Evolutionary conservation across 2,888 invertebrate species (phyloP).

Genomic region (Desoria tigrina): DNA sequence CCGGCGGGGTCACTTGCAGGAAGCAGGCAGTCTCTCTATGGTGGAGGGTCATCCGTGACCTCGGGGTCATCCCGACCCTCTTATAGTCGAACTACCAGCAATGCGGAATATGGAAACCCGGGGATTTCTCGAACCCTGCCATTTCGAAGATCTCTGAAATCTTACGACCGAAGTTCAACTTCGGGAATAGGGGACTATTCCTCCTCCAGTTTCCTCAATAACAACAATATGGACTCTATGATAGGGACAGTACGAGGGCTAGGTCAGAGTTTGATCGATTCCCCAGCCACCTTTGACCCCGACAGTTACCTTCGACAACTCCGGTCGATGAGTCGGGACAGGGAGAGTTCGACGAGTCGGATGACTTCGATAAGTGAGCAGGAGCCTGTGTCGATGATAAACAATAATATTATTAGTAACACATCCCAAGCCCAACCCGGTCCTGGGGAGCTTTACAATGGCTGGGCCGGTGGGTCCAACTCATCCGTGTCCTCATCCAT

Average conservation of each 20-base stretch:
- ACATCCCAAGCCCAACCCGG: not conserved
- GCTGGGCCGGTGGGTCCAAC: not conserved
- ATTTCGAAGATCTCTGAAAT: conserved; percentile 43
- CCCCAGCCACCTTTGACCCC: conserved; percentile 20
- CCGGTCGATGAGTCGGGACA: conserved; percentile 22
- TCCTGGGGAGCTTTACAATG: not conserved
- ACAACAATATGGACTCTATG: conserved; percentile 18
- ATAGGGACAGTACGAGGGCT: conserved; percentile 24
- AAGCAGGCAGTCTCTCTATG: not conserved
- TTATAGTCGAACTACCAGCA: conserved; percentile 45
- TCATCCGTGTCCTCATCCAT: not conserved
- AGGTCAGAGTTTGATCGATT: conserved; percentile 21
- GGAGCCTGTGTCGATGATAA: not conserved
- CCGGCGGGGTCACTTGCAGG: not conserved
- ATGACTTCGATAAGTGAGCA: conserved; percentile 14
- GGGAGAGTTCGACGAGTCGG: conserved; percentile 11
- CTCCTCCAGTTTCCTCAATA: not conserved
- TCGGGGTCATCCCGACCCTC: conserved; percentile 14
- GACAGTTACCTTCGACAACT: conserved; percentile 25
- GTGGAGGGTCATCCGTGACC: not conserved
- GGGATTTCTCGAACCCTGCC: conserved; percentile 37
- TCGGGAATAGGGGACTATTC: conserved; percentile 13
- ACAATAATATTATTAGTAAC: too few species aligned
- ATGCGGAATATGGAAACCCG: conserved; percentile 35
- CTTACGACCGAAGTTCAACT: conserved; percentile 36